Conservation (phyloP, 2,888 invertebrate genomes). For the Leptopilina syphax region DNA sequence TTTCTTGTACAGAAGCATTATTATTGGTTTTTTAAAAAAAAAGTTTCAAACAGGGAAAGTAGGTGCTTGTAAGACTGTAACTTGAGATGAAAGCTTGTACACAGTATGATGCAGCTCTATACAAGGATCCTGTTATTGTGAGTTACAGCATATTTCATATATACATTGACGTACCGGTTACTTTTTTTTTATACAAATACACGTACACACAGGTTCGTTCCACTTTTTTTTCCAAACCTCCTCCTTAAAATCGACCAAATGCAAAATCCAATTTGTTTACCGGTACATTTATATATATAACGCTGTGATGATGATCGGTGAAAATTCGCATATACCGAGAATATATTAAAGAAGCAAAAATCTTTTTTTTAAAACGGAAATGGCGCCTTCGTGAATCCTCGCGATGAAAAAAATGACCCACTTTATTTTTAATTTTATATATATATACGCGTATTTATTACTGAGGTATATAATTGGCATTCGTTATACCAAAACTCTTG, state of each 20-base stretch:
- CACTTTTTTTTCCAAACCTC: conserved; percentile 15
- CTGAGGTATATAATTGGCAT: conserved; percentile 1
- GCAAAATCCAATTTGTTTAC: conserved; percentile 39
- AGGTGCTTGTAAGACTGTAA: conserved; percentile 37
- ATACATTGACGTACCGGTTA: background rate
- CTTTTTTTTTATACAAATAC: background rate
- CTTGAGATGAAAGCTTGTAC: conserved; percentile 17
- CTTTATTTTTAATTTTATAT: conserved; percentile 33
- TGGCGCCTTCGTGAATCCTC: conserved; percentile 21
- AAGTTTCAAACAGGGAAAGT: conserved; percentile 32
- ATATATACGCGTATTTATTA: background rate
- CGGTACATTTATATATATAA: conserved; percentile 3
- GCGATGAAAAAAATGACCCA: conserved; percentile 27
- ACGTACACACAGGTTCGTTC: conserved; percentile 21
- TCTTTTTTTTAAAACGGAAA: conserved; percentile 9
- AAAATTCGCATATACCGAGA: conserved; percentile 6
- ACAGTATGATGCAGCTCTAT: too few relatives aligned
- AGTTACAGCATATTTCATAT: background rate
- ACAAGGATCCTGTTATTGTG: conserved; percentile 22
- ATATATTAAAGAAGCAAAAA: background rate
- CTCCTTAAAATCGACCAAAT: background rate
- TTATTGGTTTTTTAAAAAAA: conserved; percentile 22
- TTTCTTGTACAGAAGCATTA: conserved; percentile 18
- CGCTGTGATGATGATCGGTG: conserved; percentile 5
- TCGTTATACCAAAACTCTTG: background rate